Evolutionary conservation across 2,113 vertebrate species (phyloP), one percentile per base, ranked within the genome.

Genomic region (Cranoglanis bouderius): DNA sequence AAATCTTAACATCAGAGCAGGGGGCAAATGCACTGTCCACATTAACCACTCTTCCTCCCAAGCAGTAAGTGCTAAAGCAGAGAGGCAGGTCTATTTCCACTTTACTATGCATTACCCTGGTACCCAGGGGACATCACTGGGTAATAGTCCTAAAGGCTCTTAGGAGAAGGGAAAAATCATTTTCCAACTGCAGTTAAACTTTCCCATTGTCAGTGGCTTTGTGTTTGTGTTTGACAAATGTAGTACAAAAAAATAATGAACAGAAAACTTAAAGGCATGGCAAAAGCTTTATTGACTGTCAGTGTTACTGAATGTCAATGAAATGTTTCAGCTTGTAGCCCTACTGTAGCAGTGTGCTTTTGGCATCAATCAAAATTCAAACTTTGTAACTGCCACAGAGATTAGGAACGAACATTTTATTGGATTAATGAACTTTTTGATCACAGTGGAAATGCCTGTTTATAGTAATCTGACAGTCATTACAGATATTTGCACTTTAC

Each of bases 11-110:
- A n/a, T n/a, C 9, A 78, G 4, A 78, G 6, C 10, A 10, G 43
- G 2, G 10, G 13, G 13, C 24, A 51, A 51, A 78, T 3, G 14
- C 10, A 78, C 26, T 78, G 75, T 78, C 43, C 46, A 78, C 75
- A 78, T 49, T 78, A 78, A 49, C 75, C 43, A 78, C 75, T n/a
- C 75, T 78, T 78, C 75, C 75, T 78, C 75, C 75, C 13, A n/a
- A 49, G 46, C 75, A 51, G 26, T 78, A 78, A 78, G 75, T 78
- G 77, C 29, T 80, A 53, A 80, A 19, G 77, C 46, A 53, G 49
- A 80, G n/a, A 80, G 13, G 51, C 29, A 51, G 9, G n/a, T 19
- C 49, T 53, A 1, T 53, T 53, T 80, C 77, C 77, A 53, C 18
- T 53, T 80, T 80, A 51, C 77, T 53, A 29, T 53, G 49, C 77